Conservation (phyloP, 1,140 invertebrate species). For the Brachionus sp. region DNA sequence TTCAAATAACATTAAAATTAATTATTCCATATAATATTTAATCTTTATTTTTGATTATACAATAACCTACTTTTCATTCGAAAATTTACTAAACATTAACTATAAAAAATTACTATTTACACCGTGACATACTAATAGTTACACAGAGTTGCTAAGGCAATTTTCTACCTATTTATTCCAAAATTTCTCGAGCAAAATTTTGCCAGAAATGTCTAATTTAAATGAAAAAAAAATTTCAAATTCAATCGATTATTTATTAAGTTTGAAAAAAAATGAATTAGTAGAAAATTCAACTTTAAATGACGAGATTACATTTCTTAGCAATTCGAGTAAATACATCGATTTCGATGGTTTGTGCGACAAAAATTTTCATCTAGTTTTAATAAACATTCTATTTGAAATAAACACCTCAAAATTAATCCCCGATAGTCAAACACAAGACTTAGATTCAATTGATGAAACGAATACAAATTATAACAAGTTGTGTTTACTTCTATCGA, state of each 20-base stretch:
- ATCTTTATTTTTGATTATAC: no score
- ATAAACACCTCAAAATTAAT: neutral
- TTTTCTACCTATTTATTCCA: neutral
- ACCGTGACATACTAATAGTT: no score
- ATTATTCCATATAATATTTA: no score
- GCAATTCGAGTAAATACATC: neutral
- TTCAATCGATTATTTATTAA: conserved; percentile 15
- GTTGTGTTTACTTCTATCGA: neutral
- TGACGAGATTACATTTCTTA: neutral
- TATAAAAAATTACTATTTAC: no score
- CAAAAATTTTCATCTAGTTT: neutral
- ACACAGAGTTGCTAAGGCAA: neutral
- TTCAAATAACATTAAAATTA: no score
- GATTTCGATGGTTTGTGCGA: neutral
- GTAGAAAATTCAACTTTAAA: neutral
- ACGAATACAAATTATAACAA: neutral
- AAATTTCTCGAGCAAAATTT: neutral
- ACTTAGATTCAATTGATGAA: neutral
- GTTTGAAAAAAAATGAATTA: neutral
- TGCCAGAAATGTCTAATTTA: neutral
- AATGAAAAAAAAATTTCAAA: neutral
- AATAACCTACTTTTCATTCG: no score
- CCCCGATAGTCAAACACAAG: neutral
- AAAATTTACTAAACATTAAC: no score
- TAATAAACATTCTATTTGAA: neutral